Conservation (phyloP, 2,113 vertebrate species). For the Ardeotis arabs region DNA sequence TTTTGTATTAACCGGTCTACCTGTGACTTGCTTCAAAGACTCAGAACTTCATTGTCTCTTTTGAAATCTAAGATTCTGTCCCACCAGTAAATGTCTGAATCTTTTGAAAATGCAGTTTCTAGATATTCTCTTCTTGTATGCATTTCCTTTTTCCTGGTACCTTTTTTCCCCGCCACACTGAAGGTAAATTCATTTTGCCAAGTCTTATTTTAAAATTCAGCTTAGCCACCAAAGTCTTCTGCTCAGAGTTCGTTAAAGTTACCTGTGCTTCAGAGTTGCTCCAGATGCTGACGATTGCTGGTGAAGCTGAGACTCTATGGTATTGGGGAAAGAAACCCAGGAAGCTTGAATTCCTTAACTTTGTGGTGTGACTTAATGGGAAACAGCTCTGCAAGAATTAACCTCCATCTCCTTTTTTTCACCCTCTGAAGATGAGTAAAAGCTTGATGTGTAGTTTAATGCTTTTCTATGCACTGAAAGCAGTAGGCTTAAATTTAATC, state of each 20-base stretch:
- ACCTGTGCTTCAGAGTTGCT: background rate
- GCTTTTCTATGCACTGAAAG: background rate
- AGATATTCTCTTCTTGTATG: background rate
- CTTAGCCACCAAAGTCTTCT: background rate
- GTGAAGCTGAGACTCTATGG: background rate
- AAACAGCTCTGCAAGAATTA: background rate
- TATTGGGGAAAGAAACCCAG: background rate
- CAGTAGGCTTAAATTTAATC: conserved; percentile 30
- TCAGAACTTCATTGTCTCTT: background rate
- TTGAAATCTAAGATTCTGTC: background rate
- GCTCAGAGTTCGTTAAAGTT: background rate
- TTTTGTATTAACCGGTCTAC: background rate
- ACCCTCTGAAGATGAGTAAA: background rate
- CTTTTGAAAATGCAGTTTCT: background rate
- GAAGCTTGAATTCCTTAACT: background rate
- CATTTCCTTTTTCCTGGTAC: background rate
- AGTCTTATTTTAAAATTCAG: background rate
- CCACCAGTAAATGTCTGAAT: background rate
- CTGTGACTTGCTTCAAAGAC: background rate
- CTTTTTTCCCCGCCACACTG: background rate
- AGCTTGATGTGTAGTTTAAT: background rate
- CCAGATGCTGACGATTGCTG: background rate
- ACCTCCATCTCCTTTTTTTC: background rate
- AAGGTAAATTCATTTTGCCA: background rate
- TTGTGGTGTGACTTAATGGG: background rate